These are phyloP conservation scores for Tipula unca DNA, from an alignment of 2,888 invertebrate species.

Conservation along the genomic window DNA sequence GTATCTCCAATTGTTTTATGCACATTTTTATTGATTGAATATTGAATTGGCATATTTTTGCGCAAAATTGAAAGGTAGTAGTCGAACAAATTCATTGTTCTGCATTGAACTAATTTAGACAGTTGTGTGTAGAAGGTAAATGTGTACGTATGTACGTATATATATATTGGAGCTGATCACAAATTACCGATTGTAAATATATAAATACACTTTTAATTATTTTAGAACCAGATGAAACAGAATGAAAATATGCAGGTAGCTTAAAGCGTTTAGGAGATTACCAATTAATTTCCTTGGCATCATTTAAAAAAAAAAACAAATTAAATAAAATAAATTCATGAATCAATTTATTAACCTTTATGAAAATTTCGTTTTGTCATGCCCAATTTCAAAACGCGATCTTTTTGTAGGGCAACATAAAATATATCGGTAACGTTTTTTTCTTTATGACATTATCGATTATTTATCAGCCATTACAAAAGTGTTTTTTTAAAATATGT, in stretches of 20 bases:
- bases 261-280: not conserved
- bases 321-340: too few species aligned
- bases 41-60: not conserved
- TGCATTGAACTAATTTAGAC: not conserved
- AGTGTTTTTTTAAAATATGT: too few species aligned
- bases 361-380: not conserved
- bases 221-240: not conserved
- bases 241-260: not conserved
- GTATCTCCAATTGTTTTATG: not conserved
- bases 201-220: not conserved
- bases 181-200: not conserved
- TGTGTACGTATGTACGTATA: not conserved
- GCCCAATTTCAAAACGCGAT: not conserved
- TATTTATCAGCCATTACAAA: not conserved
- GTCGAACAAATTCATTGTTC: not conserved
- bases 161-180: not conserved
- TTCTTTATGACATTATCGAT: not conserved
- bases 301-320: not conserved
- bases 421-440: not conserved
- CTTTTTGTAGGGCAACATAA: not conserved
- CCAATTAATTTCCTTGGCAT: slow-evolving; percentile 8
- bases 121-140: not conserved
- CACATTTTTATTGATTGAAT: not conserved
- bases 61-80: not conserved
- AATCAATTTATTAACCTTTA: not conserved